phyloP scores from a whole-genome alignment of 2,113 vertebrate species.

The Oreochromis niloticus region DNA sequence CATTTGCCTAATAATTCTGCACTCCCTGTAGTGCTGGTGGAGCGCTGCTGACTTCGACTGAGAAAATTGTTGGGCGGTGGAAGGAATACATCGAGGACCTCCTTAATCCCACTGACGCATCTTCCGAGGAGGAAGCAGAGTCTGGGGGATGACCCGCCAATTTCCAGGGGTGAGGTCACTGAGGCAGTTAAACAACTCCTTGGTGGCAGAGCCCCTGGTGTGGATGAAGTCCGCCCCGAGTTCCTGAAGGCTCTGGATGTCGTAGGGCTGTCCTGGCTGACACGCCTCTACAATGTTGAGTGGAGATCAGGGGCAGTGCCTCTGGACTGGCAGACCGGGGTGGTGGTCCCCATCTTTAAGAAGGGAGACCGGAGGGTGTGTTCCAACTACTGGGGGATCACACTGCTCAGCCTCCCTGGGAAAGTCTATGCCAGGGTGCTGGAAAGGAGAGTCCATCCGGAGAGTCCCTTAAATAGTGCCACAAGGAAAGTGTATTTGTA shows the following conservation, averaged over 20 bases:
- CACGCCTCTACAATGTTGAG: background rate
- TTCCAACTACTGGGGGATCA: background rate
- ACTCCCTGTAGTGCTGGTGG: no score
- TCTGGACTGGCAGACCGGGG: background rate
- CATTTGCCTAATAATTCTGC: no score
- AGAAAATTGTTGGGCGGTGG: accelerated
- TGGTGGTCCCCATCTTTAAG: background rate
- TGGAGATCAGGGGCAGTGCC: background rate
- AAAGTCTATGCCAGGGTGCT: accelerated
- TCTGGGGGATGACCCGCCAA: background rate
- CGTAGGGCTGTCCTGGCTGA: background rate
- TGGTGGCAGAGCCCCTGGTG: background rate
- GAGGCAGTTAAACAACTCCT: background rate
- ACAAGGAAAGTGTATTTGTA: background rate
- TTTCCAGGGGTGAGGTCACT: background rate
- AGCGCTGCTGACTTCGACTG: background rate
- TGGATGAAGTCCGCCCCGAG: accelerated
- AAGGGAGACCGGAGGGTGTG: accelerated
- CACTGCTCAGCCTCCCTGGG: background rate
- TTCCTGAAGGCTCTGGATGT: background rate
- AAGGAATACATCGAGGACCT: background rate
- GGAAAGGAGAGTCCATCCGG: background rate
- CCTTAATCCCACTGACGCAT: background rate
- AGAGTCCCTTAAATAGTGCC: background rate
- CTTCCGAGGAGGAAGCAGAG: accelerated